Conservation (phyloP, 2,888 invertebrate species). For the Gortyna flavago region DNA sequence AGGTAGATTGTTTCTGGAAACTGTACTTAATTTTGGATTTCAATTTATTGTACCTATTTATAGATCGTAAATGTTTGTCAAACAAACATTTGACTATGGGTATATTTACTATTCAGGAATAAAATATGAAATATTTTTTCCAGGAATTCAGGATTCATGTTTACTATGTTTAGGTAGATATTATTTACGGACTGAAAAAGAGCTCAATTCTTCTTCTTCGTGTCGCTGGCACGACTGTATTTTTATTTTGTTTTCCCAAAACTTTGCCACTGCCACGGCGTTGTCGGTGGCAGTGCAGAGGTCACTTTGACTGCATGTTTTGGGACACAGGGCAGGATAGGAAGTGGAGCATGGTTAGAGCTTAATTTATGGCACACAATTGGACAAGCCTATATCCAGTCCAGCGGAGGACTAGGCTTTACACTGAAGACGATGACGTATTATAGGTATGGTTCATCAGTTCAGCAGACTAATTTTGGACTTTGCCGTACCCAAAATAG, state of each 20-base stretch:
- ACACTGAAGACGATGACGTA: background rate
- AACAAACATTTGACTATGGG: conserved; percentile 2
- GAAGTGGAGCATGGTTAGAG: too few species aligned
- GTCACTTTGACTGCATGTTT: too few species aligned
- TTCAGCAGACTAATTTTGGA: background rate
- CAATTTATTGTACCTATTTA: background rate
- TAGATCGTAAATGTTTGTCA: background rate
- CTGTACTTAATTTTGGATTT: background rate
- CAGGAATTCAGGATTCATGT: background rate
- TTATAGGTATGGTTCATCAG: too few species aligned
- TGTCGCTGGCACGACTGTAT: too few species aligned
- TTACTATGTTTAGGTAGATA: too few species aligned
- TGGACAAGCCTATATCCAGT: too few species aligned
- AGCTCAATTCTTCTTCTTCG: too few species aligned
- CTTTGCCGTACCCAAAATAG: background rate
- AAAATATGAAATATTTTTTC: conserved; percentile 5
- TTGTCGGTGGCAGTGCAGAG: too few species aligned
- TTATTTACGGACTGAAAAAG: background rate
- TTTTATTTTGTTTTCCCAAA: too few species aligned
- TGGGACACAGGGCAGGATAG: too few species aligned
- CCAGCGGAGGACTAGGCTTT: background rate
- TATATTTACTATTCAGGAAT: background rate
- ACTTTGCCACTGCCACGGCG: too few species aligned
- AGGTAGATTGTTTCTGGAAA: background rate
- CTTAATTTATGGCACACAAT: background rate